These are phyloP conservation scores for Drosophila sproati DNA, from an alignment of 1,140 invertebrate species.

Conservation along the genomic window DNA sequence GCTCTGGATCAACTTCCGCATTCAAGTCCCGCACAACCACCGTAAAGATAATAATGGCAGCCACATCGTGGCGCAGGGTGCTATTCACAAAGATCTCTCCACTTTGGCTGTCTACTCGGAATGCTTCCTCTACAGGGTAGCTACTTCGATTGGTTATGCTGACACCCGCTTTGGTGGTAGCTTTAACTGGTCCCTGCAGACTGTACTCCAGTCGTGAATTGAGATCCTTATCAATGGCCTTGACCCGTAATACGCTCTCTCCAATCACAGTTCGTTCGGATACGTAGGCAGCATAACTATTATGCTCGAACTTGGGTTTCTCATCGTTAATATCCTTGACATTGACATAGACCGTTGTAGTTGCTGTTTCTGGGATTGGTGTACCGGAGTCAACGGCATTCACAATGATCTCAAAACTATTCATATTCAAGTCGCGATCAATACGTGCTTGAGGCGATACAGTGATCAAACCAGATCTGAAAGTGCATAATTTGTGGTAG, in stretches of 20 bases:
- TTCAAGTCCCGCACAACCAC: constrained; percentile 90
- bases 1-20: constrained; percentile 88
- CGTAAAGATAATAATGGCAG: constrained; percentile 91
- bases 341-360: constrained; percentile 89
- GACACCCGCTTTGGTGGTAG: constrained; percentile 91
- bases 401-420: constrained; percentile 89
- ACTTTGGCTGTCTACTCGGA: constrained; percentile 88
- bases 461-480: constrained; percentile 89
- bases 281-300: constrained; percentile 88
- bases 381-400: constrained; percentile 89
- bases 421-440: constrained; percentile 89
- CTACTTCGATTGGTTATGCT: constrained; percentile 87
- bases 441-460: constrained; percentile 90
- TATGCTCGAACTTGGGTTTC: constrained; percentile 90
- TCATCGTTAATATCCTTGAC: constrained; percentile 94
- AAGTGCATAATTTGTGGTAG: constrained; percentile 12
- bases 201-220: constrained; percentile 89
- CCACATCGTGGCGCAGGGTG: constrained; percentile 90
- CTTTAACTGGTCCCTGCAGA: constrained; percentile 89
- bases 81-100: constrained; percentile 90
- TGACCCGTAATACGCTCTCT: constrained; percentile 87
- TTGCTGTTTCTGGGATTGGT: constrained; percentile 91
- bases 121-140: constrained; percentile 89
- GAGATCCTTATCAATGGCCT: constrained; percentile 89
- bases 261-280: constrained; percentile 89